Base-by-base conservation (phyloP, 2,888 invertebrate species). In the Panzeria rudis region DNA sequence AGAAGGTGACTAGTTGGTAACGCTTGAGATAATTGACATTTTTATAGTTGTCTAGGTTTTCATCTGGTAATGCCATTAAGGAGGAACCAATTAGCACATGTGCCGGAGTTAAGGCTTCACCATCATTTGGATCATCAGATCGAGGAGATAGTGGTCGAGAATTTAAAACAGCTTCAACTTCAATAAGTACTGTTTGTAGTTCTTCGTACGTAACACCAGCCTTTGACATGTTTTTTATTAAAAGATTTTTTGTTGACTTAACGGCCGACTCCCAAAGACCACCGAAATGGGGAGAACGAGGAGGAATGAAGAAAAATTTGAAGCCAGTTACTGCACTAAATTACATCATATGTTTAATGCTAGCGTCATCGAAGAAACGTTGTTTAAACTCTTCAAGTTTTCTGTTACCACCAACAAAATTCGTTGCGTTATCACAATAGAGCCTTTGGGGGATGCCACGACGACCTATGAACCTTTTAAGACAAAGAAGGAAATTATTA, bases 81-180 rank as follows among this genome's bases (percentile, higher is more conserved):
- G n/a, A n/a, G n/a, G n/a, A n/a, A n/a, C n/a, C n/a, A n/a, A n/a
- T n/a, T n/a, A n/a, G n/a, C n/a, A n/a, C n/a, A n/a, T n/a, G n/a
- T n/a, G n/a, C n/a, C n/a, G n/a, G n/a, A n/a, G n/a, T n/a, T n/a
- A n/a, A n/a, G n/a, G n/a, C n/a, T n/a, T n/a, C n/a, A n/a, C n/a
- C n/a, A n/a, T n/a, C n/a, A n/a, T n/a, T n/a, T n/a, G n/a, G n/a
- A n/a, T n/a, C n/a, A n/a, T n/a, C n/a, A n/a, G n/a, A n/a, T n/a
- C n/a, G n/a, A 86, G 83, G 52, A 47, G 0, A n/a, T n/a, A n/a
- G n/a, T n/a, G n/a, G n/a, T n/a, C n/a, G n/a, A n/a, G n/a, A n/a
- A n/a, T n/a, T n/a, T n/a, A n/a, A n/a, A n/a, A n/a, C n/a, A n/a
- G 87, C 86, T 80, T 82, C 78, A 8, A 82, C 71, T 52, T 87